Evolutionary conservation across 2,797 vertebrate genomes (phyloP), one percentile per base, ranked within the genome.

Genomic region (Microchirus variegatus): DNA sequence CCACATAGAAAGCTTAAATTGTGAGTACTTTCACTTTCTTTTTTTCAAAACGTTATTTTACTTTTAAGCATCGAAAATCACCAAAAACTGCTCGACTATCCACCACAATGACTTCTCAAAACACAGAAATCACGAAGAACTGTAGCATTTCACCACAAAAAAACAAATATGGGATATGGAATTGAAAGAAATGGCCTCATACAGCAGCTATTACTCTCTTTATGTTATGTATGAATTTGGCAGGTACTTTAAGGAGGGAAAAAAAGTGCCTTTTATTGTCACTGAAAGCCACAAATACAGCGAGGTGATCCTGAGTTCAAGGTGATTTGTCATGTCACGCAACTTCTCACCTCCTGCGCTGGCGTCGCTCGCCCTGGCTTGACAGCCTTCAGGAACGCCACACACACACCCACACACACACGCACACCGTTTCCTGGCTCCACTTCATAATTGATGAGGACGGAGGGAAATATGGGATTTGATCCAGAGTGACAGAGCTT

Each of bases 381-480:
- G 88, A 87, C 84, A 90, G 86, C 81, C 78, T 67, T 74, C 74
- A 72, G 77, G 62, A 55, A 63, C 44, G 63, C 73, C 63, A 59
- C 76, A 12, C 15, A 22, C 22, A 22, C 22, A 22, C 22, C 3
- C 22, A 22, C 22, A 22, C 22, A 22, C 22, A 22, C 22, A 22
- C 19, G 4, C 4, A 22, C 19, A 45, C 54, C 61, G 75, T 81
- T 89, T 84, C 83, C 84, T 80, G 82, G 73, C 83, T 70, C 47
- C 53, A 10, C 90, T 90, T 77, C 74, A 90, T 89, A 85, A 90
- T 87, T 89, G 75, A 91, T 90, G 85, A 84, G 61, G 69, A 78
- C 60, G 60, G 38, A 19, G 72, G 68, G 63, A 85, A 85, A 83
- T 75, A 68, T 67, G 80, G 85, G 86, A 82, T 84, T 77, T 83